Evolutionary conservation across 1,140 invertebrate genomes (phyloP).

Genomic region (Dolichoris vasculosae): DNA sequence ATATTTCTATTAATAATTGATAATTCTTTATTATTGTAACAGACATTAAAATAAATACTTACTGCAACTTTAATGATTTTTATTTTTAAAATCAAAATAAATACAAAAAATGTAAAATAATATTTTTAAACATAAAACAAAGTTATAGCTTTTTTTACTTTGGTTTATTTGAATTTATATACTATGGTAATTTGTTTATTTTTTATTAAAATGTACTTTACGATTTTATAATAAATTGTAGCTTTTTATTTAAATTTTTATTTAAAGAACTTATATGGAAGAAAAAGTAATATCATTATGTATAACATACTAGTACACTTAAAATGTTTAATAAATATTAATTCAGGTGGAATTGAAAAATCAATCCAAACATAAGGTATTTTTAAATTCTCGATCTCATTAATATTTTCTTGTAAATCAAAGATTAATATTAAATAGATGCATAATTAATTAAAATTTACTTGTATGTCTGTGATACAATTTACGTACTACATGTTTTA

Average conservation of each 20-base stretch:
- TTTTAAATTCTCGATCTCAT: neutral
- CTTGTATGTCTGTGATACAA: too few species aligned
- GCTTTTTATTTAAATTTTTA: neutral
- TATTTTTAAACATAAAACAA: neutral
- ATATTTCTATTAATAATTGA: neutral
- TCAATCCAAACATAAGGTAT: neutral
- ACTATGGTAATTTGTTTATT: conserved; percentile 2
- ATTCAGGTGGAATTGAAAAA: neutral
- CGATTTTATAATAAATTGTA: neutral
- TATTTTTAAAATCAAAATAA: neutral
- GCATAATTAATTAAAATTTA: too few species aligned
- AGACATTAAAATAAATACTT: neutral
- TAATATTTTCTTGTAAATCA: neutral
- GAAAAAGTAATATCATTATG: neutral
- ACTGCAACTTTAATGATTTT: neutral
- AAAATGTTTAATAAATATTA: conserved; percentile 5
- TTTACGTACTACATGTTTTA: too few species aligned
- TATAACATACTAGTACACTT: neutral
- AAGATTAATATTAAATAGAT: too few species aligned
- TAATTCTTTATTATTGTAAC: neutral
- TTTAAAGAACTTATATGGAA: neutral
- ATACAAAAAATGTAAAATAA: neutral
- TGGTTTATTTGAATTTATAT: conserved; percentile 1
- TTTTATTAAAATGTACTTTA: conserved; percentile 17
- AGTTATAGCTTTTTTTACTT: neutral